phyloP scores from a whole-genome alignment of 2,888 invertebrate species.

The Cinara cedri region DNA sequence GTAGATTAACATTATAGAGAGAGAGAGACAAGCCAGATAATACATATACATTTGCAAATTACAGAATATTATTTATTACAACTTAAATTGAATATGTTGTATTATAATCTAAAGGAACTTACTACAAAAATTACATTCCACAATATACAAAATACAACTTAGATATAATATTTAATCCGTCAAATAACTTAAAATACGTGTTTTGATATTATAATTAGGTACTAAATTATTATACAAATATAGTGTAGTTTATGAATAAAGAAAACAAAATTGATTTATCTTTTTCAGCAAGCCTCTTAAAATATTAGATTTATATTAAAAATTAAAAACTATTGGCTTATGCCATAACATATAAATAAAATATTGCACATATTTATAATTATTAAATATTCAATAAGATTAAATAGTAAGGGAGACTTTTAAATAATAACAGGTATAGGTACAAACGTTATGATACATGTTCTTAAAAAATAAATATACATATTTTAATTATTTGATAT shows the following conservation, averaged over 20 bases:
- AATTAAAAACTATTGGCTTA: slow-evolving; percentile 42
- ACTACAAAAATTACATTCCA: slow-evolving; percentile 44
- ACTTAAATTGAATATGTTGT: slow-evolving; percentile 20
- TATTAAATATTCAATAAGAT: slow-evolving; percentile 29
- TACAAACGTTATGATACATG: slow-evolving; percentile 44
- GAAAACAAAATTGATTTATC: slow-evolving; percentile 15
- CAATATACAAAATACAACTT: slow-evolving; percentile 34
- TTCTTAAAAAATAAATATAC: slow-evolving; percentile 23
- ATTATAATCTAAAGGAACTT: slow-evolving; percentile 47
- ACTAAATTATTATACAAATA: not conserved
- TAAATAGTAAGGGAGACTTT: slow-evolving; percentile 11
- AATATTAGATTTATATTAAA: slow-evolving; percentile 27
- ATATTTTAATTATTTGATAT: slow-evolving; percentile 22
- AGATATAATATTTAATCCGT: not conserved
- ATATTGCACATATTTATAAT: slow-evolving; percentile 50
- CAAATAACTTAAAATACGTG: slow-evolving; percentile 19
- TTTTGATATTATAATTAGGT: slow-evolving; percentile 4
- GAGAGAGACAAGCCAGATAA: slow-evolving; percentile 23
- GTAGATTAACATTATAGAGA: slow-evolving; percentile 5
- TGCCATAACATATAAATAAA: slow-evolving; percentile 45
- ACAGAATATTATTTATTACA: slow-evolving; percentile 15
- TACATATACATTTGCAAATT: slow-evolving; percentile 39
- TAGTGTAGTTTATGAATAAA: slow-evolving; percentile 27
- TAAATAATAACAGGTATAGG: slow-evolving; percentile 37
- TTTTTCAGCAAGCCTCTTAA: slow-evolving; percentile 23